Conservation (phyloP, 2,113 vertebrate genomes). For the Cavia porcellus region DNA sequence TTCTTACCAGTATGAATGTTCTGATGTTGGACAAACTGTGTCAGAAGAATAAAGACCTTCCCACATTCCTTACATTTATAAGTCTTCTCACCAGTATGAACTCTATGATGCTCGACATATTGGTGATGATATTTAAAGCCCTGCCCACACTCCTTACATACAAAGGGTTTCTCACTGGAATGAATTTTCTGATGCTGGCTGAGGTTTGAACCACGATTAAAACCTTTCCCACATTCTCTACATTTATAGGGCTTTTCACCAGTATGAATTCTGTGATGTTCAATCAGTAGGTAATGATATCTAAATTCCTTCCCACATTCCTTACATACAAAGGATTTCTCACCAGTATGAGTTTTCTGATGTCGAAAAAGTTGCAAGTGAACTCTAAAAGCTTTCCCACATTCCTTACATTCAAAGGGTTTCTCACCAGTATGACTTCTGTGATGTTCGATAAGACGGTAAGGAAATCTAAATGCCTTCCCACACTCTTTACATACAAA, state of each 20-base stretch:
- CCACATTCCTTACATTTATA: conserved; percentile 37
- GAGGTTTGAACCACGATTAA: not conserved
- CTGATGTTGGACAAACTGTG: conserved; percentile 66
- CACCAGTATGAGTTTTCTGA: not conserved
- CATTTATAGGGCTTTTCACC: not conserved
- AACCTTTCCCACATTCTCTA: not conserved
- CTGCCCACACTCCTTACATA: not conserved
- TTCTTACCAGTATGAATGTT: conserved; percentile 75
- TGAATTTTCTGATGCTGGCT: not conserved
- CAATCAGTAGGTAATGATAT: not conserved
- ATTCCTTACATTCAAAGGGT: not conserved
- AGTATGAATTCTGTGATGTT: not conserved
- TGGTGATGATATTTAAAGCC: not conserved
- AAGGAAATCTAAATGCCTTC: conserved; percentile 13
- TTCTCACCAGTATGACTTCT: not conserved
- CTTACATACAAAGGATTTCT: not conserved
- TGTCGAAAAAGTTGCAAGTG: not conserved
- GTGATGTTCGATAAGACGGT: conserved; percentile 37
- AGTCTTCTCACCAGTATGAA: conserved; percentile 29
- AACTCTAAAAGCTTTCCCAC: not conserved
- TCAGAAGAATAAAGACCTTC: conserved; percentile 36
- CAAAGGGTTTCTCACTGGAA: not conserved
- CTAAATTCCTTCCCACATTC: conserved; percentile 1
- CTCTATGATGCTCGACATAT: not conserved
- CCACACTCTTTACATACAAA: conserved; percentile 52